phyloP scores from a whole-genome alignment of 2,113 vertebrate species.

The Alligator mississippiensis region DNA sequence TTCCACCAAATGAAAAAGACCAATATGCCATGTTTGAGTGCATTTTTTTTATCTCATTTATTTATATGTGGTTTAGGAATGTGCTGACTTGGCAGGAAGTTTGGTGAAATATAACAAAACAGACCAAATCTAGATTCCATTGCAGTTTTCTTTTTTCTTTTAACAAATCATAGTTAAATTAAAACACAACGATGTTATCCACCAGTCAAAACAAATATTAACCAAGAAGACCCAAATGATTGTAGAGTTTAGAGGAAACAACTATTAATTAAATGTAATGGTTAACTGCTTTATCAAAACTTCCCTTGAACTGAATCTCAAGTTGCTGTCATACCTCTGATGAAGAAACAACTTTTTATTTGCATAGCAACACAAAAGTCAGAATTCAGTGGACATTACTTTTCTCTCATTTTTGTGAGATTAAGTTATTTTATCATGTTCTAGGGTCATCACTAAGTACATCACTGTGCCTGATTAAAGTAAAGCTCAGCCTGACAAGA shows the following conservation, averaged over 20 bases:
- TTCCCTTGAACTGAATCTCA: not conserved
- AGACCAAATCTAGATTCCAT: not conserved
- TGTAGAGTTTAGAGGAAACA: not conserved
- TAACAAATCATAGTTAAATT: not conserved
- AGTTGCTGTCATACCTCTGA: not conserved
- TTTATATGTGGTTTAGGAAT: not conserved
- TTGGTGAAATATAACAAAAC: not conserved
- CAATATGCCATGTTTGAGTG: not conserved
- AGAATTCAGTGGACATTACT: not conserved
- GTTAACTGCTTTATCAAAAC: not conserved
- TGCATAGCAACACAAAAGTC: not conserved
- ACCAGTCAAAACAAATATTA: constrained; percentile 1
- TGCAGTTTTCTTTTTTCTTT: not conserved
- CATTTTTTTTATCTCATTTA: not conserved
- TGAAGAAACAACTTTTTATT: not conserved
- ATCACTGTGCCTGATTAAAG: constrained; percentile 32
- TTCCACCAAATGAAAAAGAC: not conserved
- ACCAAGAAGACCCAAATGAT: not conserved
- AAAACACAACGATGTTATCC: not conserved
- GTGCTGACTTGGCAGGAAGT: not conserved
- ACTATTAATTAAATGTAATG: not conserved
- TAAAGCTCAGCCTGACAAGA: constrained; percentile 12
- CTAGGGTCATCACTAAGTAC: constrained; percentile 3
- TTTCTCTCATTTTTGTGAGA: not conserved
- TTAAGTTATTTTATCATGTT: constrained; percentile 3